phyloP scores from a whole-genome alignment of 2,797 vertebrate species.

The Ficedula albicollis region DNA sequence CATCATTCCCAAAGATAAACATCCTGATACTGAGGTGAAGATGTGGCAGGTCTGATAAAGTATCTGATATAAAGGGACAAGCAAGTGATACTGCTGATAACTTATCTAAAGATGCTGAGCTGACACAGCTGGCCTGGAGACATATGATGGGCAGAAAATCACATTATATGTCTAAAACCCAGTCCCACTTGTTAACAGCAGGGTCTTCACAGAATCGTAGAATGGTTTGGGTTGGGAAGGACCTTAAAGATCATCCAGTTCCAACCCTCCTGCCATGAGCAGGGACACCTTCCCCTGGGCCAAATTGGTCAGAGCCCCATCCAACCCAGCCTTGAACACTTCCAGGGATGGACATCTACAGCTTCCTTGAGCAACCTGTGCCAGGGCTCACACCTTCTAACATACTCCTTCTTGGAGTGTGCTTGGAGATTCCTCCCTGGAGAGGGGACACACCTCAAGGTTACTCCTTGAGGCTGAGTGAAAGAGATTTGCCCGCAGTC shows the following conservation, averaged over 20 bases:
- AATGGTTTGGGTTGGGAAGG: neutral
- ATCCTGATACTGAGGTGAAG: neutral
- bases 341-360: neutral
- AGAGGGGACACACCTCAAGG: neutral
- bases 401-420: neutral
- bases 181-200: neutral
- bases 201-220: neutral
- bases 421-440: neutral
- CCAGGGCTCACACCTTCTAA: neutral
- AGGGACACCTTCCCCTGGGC: neutral
- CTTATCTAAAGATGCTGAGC: neutral
- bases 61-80: neutral
- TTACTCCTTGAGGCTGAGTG: neutral
- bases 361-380: neutral
- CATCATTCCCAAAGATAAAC: neutral
- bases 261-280: neutral
- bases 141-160: neutral
- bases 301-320: neutral
- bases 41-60: neutral
- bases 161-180: neutral
- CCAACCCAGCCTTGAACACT: neutral
- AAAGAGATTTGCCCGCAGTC: neutral
- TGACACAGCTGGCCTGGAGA: neutral
- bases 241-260: neutral
- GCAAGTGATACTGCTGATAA: neutral